These are phyloP conservation scores for Genyomyrus donnyi DNA, from an alignment of 2,113 vertebrate genomes.

Conservation along the genomic window DNA sequence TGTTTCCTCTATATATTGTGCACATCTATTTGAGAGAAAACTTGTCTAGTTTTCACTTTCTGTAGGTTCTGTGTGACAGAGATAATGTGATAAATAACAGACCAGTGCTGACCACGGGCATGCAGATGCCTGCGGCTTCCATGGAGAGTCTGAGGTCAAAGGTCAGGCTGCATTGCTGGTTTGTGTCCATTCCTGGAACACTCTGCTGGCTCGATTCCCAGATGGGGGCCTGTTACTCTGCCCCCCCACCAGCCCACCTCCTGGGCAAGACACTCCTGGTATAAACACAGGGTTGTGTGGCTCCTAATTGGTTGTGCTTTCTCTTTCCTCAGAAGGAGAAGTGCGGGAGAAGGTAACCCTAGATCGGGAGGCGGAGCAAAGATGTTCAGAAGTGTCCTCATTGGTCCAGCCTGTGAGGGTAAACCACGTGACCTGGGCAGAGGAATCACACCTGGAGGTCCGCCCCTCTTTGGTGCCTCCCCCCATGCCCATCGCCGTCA, in stretches of 20 bases:
- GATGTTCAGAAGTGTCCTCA: conserved; percentile 51
- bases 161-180: not conserved
- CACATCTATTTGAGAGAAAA: not conserved
- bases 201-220: not conserved
- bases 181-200: not conserved
- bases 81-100: not conserved
- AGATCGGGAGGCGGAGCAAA: conserved; percentile 70
- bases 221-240: not conserved
- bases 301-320: not conserved
- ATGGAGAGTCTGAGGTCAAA: not conserved
- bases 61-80: not conserved
- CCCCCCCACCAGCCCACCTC: not conserved
- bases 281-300: not conserved
- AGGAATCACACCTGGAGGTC: conserved; percentile 41
- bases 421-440: conserved; percentile 58
- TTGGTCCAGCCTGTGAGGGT: conserved; percentile 52
- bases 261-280: not conserved
- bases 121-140: not conserved
- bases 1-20: not conserved
- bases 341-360: conserved; percentile 59
- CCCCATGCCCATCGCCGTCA: conserved; percentile 70
- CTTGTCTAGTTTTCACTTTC: not conserved
- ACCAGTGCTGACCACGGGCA: not conserved
- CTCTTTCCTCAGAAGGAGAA: conserved; percentile 70
- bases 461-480: conserved; percentile 47